Base-by-base conservation (phyloP, 2,797 vertebrate genomes). In the Pithecia hirsuta region DNA sequence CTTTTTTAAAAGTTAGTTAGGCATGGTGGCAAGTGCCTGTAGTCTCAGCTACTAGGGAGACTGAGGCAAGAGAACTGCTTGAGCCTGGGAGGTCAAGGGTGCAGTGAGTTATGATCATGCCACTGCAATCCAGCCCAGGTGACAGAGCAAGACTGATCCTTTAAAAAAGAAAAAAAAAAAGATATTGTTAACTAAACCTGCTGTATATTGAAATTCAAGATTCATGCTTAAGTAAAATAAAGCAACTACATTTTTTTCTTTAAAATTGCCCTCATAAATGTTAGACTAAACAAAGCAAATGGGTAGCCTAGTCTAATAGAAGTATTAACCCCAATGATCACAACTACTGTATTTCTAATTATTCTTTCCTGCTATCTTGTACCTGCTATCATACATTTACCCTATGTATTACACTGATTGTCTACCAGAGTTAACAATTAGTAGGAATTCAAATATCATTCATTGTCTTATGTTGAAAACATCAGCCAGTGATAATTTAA, bases 201-300 rank as follows among this genome's bases (percentile, higher is more conserved):
- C 7, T 96, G 2, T 75, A 15, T 70, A 48, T 57, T 76, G n/a
- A 95, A 92, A 94, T 91, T 92, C 48, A 95, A 93, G 26, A 78
- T 75, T 85, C 50, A 50, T 76, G 57, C 93, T 90, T 72, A 93
- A 86, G 33, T 89, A 74, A 93, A 95, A 80, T 92, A 92, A 81
- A 72, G 57, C 33, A 48, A 44, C 41, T 70, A 36, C 24, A n/a
- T 83, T 76, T 86, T 90, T 91, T 78, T 90, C 75, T 96, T 87
- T 30, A 59, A 91, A 89, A 22, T 72, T 80, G 7, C n/a, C 46
- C 70, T 67, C 59, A 79, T 79, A 89, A 87, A 57, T 93, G 2
- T 95, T 13, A 93, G 41, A 64, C 30, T 79, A 75, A 95, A 17
- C 70, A 95, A 46, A 89, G 78, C 44, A 88, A 94, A 82, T 78